These are phyloP conservation scores for Thryonomys swinderianus DNA, from an alignment of 2,113 vertebrate genomes.

Conservation along the genomic window DNA sequence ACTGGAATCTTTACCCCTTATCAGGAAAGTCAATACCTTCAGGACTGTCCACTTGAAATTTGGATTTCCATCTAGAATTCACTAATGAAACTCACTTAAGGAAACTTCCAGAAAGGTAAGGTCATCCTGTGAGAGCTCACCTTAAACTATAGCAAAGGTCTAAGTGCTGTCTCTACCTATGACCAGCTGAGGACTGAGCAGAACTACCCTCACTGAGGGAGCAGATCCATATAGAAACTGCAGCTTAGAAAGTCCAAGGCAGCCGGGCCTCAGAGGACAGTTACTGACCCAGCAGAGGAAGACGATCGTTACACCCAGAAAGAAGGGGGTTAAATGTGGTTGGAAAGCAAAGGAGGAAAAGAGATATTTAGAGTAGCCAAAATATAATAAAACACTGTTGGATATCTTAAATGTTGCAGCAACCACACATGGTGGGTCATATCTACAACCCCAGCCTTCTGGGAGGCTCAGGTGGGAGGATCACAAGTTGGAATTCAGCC, in stretches of 20 bases:
- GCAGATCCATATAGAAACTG: not conserved
- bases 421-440: not conserved
- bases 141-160: not conserved
- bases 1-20: not conserved
- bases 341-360: not conserved
- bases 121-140: not conserved
- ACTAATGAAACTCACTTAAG: not conserved
- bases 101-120: not conserved
- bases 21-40: not conserved
- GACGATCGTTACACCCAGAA: not conserved
- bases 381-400: not conserved
- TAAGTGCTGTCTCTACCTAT: not conserved
- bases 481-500: not conserved
- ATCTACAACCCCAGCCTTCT: not conserved
- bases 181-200: not conserved
- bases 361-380: not conserved
- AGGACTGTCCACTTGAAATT: not conserved
- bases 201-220: not conserved
- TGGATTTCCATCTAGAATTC: not conserved
- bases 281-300: not conserved
- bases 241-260: not conserved
- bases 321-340: not conserved
- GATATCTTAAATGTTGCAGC: not conserved
- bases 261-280: not conserved
- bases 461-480: not conserved